A percentile compares a stretch with the other conserved stretches of the same genome.
These are phyloP conservation scores for Sebastes steindachneri DNA, from an alignment of 2,797 vertebrate species.

Conservation along the genomic window DNA sequence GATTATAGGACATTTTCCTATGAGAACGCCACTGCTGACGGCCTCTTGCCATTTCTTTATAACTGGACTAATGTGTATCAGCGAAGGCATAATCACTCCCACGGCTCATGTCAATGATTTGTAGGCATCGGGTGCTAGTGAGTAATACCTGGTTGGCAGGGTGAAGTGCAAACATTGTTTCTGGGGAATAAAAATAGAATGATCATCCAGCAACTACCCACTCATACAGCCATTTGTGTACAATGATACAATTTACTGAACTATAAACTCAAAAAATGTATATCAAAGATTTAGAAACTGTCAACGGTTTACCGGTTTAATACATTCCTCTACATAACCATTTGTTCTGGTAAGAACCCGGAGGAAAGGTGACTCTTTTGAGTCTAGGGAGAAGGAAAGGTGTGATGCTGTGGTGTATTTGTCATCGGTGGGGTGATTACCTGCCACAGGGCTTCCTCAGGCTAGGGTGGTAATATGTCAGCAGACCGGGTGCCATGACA, in stretches of 20 bases:
- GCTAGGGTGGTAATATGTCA: constrained; percentile 82
- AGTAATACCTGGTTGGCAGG: constrained; percentile 21
- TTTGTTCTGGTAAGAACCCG: background rate
- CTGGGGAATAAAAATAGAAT: constrained; percentile 33
- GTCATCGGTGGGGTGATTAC: constrained; percentile 63
- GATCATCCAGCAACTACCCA: constrained; percentile 10
- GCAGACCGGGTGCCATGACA: constrained; percentile 82
- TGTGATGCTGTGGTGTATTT: constrained; percentile 21
- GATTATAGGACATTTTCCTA: constrained; percentile 71
- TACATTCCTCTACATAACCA: background rate
- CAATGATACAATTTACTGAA: constrained; percentile 10
- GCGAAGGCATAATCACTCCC: constrained; percentile 51
- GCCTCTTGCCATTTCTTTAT: constrained; percentile 60
- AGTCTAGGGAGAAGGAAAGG: background rate
- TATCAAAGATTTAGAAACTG: background rate
- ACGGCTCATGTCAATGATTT: constrained; percentile 44
- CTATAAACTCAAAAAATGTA: background rate
- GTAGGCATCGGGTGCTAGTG: constrained; percentile 12
- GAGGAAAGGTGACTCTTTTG: background rate
- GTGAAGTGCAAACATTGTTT: constrained; percentile 13
- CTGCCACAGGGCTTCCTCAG: constrained; percentile 82
- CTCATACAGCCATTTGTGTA: background rate
- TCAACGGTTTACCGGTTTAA: background rate
- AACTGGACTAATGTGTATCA: constrained; percentile 55
- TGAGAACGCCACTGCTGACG: constrained; percentile 48